These are phyloP conservation scores for Cynopterus brachyotis DNA, from an alignment of 2,113 vertebrate genomes.

Conservation along the genomic window DNA sequence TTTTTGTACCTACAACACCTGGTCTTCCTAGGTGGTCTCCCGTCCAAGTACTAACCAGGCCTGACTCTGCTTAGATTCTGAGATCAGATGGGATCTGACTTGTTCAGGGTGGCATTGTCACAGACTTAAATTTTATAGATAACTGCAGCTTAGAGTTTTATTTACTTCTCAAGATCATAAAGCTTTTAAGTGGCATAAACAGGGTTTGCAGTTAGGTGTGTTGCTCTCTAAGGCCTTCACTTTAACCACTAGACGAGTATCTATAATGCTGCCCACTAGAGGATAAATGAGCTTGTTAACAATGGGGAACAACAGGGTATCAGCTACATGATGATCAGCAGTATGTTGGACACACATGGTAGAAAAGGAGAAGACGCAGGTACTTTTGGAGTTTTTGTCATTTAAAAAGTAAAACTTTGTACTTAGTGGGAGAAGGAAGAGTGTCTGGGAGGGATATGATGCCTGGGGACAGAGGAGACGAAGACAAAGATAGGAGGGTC, in stretches of 20 bases:
- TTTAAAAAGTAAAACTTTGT: not conserved
- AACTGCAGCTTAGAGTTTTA: not conserved
- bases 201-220: not conserved
- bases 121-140: not conserved
- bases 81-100: too few relatives aligned
- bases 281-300: not conserved
- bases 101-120: too few relatives aligned
- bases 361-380: not conserved
- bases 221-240: not conserved
- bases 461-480: not conserved
- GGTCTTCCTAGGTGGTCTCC: too few relatives aligned
- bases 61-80: too few relatives aligned
- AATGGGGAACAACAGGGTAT: not conserved
- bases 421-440: not conserved
- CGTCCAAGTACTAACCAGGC: too few relatives aligned
- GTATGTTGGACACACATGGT: not conserved
- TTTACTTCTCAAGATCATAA: not conserved
- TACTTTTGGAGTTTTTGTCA: not conserved
- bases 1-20: too few relatives aligned
- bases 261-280: not conserved
- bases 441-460: not conserved
- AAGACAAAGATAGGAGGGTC: not conserved
- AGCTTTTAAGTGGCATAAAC: not conserved
- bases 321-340: not conserved
- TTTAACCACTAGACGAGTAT: not conserved